Conservation (phyloP, 2,888 invertebrate species). For the Ormyrus labotus region DNA sequence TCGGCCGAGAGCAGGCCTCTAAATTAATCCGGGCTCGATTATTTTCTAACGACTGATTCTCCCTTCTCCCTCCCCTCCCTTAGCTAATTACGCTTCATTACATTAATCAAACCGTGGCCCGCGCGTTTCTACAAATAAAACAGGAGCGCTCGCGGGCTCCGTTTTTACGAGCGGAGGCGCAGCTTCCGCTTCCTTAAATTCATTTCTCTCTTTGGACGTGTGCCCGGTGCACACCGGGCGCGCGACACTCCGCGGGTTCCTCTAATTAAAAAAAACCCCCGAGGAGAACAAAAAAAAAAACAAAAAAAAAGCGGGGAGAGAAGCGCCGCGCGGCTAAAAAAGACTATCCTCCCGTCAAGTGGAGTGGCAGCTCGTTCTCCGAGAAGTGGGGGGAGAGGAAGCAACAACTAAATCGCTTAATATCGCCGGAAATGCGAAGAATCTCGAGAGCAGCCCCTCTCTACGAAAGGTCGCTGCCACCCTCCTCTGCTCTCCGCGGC, state of each 20-base stretch:
- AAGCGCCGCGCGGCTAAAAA: conserved; percentile 17
- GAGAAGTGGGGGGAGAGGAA: not conserved
- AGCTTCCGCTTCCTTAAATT: conserved; percentile 26
- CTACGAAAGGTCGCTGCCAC: conserved; percentile 27
- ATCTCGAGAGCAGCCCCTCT: conserved; percentile 46
- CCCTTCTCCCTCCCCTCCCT: not conserved
- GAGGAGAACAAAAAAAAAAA: conserved; percentile 3
- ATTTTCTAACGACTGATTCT: conserved; percentile 21
- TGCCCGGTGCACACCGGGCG: not conserved
- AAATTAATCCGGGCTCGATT: conserved; percentile 17
- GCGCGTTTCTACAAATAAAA: not conserved
- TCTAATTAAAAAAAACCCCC: conserved; percentile 28
- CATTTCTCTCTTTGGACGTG: conserved; percentile 14
- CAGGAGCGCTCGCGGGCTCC: not conserved
- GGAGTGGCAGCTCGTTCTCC: conserved; percentile 38
- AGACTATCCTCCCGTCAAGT: conserved; percentile 41
- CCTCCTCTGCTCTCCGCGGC: conserved; percentile 8
- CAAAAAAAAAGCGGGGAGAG: conserved; percentile 13
- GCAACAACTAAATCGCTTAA: conserved; percentile 53
- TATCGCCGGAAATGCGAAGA: conserved; percentile 58
- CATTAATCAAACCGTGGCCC: conserved; percentile 1
- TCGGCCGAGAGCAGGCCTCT: not conserved
- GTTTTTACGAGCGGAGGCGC: not conserved
- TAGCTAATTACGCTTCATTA: conserved; percentile 25
- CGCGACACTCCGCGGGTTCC: not conserved